Evolutionary conservation across 2,113 vertebrate genomes (phyloP).

Genomic region (Apaloderma vittatum): DNA sequence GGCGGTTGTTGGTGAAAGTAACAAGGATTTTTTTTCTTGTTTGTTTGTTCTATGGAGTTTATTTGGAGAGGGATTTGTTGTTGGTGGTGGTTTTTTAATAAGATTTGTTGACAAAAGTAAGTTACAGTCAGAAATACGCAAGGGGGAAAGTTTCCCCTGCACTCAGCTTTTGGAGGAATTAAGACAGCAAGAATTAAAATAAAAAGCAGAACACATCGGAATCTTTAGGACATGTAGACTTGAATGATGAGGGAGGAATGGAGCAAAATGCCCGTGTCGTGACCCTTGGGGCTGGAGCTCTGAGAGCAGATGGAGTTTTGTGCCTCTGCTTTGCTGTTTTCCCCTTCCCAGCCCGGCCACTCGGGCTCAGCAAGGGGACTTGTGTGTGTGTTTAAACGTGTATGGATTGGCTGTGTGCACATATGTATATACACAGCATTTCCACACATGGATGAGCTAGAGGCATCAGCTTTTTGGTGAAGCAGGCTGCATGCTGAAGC

Average conservation of each 20-base stretch:
- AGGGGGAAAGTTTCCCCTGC: neutral
- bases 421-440: rapidly evolving
- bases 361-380: neutral
- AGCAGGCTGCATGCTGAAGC: neutral
- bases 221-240: neutral
- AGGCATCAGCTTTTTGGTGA: neutral
- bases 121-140: neutral
- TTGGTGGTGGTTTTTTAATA: neutral
- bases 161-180: neutral
- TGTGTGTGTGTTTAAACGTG: rapidly evolving
- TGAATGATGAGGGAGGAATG: neutral
- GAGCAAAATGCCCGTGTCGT: neutral
- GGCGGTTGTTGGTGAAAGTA: neutral
- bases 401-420: neutral
- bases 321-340: neutral
- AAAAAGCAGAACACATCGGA: neutral
- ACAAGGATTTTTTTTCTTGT: neutral
- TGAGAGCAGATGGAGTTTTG: neutral
- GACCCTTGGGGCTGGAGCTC: neutral
- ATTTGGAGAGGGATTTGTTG: neutral
- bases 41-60: neutral
- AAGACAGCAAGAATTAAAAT: neutral
- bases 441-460: neutral
- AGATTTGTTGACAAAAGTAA: neutral
- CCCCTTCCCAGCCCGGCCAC: rapidly evolving